These are phyloP conservation scores for Gerris lacustris DNA, from an alignment of 2,888 invertebrate species.

Conservation along the genomic window DNA sequence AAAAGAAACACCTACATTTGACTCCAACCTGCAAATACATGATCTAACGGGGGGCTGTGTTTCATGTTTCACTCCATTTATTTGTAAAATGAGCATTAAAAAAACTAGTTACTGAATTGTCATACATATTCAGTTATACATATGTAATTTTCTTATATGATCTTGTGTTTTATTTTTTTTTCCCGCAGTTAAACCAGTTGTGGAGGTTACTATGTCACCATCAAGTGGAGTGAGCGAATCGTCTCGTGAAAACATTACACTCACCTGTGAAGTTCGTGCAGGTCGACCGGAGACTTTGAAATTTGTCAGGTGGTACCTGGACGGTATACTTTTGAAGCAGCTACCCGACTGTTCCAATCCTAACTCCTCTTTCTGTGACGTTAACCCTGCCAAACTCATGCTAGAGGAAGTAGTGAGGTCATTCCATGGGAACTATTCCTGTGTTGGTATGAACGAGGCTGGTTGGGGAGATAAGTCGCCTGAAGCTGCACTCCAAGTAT, in stretches of 20 bases:
- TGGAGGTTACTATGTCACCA: slow-evolving; percentile 62
- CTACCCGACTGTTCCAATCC: slow-evolving; percentile 63
- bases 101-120: too few species aligned
- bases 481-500: slow-evolving; percentile 64
- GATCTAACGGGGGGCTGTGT: too few species aligned
- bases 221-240: slow-evolving; percentile 64
- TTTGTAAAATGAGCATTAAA: too few species aligned
- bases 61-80: too few species aligned
- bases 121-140: too few species aligned
- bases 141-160: too few species aligned
- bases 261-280: slow-evolving; percentile 63
- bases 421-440: slow-evolving; percentile 89
- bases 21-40: too few species aligned
- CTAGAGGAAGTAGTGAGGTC: slow-evolving; percentile 74
- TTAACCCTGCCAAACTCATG: slow-evolving; percentile 73
- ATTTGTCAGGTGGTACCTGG: slow-evolving; percentile 77
- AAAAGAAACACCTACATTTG: too few species aligned
- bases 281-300: slow-evolving; percentile 64
- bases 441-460: slow-evolving; percentile 76
- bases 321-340: slow-evolving; percentile 69
- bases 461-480: slow-evolving; percentile 75
- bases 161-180: slow-evolving; percentile 11
- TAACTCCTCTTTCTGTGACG: slow-evolving; percentile 55
- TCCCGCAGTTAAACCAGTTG: slow-evolving; percentile 61
- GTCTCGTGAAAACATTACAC: slow-evolving; percentile 64